Evolutionary conservation across 2,888 invertebrate genomes (phyloP).

Genomic region (Aspidapion aeneum): DNA sequence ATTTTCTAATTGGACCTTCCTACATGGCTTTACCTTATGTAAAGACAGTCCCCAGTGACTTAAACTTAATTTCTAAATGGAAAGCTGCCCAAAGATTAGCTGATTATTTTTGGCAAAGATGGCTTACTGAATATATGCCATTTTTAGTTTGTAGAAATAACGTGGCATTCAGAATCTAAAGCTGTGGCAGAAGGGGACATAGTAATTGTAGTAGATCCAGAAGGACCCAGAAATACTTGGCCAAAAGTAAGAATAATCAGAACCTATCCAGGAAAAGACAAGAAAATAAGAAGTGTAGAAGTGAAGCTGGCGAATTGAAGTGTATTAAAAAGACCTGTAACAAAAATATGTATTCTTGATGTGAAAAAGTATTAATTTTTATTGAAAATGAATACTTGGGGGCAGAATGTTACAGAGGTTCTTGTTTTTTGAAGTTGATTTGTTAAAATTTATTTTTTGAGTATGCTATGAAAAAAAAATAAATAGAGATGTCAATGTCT

Average conservation of each 20-base stretch:
- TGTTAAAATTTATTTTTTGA: no score
- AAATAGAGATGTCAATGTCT: no score
- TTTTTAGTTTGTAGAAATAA: background rate
- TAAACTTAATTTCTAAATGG: background rate
- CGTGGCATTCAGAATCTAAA: background rate
- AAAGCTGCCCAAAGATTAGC: no score
- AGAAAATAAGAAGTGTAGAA: background rate
- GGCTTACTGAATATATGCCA: background rate
- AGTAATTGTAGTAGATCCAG: no score
- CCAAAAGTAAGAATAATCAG: background rate
- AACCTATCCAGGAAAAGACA: background rate
- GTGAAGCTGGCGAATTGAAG: background rate
- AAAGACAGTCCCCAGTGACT: background rate
- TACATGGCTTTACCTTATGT: background rate
- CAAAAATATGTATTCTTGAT: background rate
- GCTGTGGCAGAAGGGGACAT: no score
- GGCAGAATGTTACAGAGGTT: background rate
- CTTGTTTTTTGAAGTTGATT: no score
- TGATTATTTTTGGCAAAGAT: background rate
- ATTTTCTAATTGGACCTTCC: conserved; percentile 1
- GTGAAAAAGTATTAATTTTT: background rate
- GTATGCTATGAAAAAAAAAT: no score
- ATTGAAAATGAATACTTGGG: background rate
- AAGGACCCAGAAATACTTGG: background rate
- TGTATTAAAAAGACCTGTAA: background rate